A percentile compares a stretch with the other conserved stretches of the same genome.
Evolutionary conservation across 1,140 invertebrate species (phyloP).

Genomic region (Drosophila seguyi): DNA sequence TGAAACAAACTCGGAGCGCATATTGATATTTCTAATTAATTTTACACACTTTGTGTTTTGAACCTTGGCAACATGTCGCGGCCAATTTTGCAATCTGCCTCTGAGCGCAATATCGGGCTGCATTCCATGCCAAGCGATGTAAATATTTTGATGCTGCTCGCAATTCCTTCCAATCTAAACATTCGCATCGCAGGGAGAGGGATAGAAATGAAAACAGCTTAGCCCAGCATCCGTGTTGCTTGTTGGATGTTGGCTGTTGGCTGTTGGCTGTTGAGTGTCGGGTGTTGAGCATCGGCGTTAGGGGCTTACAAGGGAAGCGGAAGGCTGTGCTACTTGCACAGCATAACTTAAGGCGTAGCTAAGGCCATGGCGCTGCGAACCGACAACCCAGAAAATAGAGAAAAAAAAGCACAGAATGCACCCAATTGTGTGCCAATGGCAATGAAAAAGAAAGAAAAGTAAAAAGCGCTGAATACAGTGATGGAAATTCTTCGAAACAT

Average conservation of each 20-base stretch:
- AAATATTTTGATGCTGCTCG: constrained; percentile 81
- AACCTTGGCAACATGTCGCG: constrained; percentile 14
- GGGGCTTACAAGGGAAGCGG: background rate
- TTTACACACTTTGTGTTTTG: constrained; percentile 38
- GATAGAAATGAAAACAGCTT: constrained; percentile 67
- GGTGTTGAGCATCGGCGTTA: constrained; percentile 2
- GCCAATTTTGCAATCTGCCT: constrained; percentile 28
- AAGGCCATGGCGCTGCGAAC: constrained; percentile 52
- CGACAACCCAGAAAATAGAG: constrained; percentile 24
- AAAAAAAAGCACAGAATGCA: constrained; percentile 29
- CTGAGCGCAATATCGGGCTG: constrained; percentile 40
- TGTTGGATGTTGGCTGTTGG: constrained; percentile 20
- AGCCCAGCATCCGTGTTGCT: constrained; percentile 32
- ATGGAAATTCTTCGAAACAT: constrained; percentile 4
- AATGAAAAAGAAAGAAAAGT: constrained; percentile 32
- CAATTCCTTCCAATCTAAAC: constrained; percentile 79
- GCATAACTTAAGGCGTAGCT: constrained; percentile 76
- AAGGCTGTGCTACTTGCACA: constrained; percentile 46
- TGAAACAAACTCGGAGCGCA: constrained; percentile 37
- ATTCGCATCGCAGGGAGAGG: constrained; percentile 60
- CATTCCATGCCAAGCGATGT: constrained; percentile 30
- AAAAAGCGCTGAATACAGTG: constrained; percentile 39
- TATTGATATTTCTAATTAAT: constrained; percentile 60
- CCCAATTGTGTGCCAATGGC: constrained; percentile 76
- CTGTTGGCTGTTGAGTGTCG: constrained; percentile 1